Evolutionary conservation across 35 echinoderm and acorn worm genomes (phyloP).

Genomic region (Diadema setosum): DNA sequence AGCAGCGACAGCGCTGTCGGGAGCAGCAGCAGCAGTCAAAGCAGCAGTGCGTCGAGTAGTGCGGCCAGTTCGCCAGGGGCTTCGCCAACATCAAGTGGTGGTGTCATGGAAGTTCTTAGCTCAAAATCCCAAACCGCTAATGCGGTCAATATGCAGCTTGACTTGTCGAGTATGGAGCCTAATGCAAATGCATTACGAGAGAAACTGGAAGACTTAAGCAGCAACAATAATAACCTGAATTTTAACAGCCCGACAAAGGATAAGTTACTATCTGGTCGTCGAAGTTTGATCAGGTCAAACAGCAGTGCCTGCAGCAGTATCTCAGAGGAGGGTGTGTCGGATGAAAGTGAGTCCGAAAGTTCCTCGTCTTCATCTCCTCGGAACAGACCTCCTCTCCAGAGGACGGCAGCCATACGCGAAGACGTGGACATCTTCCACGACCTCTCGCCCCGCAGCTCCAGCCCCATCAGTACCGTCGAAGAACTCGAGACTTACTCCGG

Average conservation of each 20-base stretch:
- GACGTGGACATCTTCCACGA: neutral
- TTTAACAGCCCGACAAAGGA: neutral
- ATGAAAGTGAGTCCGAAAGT: neutral
- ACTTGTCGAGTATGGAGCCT: neutral
- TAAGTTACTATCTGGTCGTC: neutral
- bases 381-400: neutral
- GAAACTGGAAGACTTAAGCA: neutral
- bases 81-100: neutral
- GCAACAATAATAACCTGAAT: neutral
- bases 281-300: neutral
- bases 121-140: too few species aligned
- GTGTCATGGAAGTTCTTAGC: too few species aligned
- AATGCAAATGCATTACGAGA: neutral
- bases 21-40: neutral
- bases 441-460: neutral
- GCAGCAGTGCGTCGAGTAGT: neutral
- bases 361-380: neutral
- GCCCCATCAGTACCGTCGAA: neutral
- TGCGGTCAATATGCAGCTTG: neutral
- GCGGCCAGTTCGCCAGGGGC: neutral
- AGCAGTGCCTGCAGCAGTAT: constrained; percentile 1
- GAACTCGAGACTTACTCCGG: neutral
- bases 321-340: neutral
- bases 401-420: neutral
- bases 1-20: neutral